phyloP scores from a whole-genome alignment of 1,140 invertebrate species.

The Spodoptera frugiperda region DNA sequence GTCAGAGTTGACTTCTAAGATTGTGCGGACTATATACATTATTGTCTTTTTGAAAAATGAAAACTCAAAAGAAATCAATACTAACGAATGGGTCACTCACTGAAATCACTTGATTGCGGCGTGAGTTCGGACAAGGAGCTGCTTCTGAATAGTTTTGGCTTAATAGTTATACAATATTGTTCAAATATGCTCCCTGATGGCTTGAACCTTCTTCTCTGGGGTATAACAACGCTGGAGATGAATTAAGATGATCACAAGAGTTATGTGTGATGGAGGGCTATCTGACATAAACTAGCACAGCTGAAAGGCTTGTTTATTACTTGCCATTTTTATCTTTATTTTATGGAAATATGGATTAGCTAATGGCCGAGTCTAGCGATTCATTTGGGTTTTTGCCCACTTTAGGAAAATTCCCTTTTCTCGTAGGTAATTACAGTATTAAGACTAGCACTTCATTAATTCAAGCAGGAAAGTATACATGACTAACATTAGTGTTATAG shows the following conservation, averaged over 20 bases:
- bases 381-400: too few species aligned
- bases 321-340: too few species aligned
- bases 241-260: background rate
- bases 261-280: too few species aligned
- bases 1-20: too few species aligned
- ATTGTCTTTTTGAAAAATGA: background rate
- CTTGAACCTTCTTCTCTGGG: conserved; percentile 55
- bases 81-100: conserved; percentile 68
- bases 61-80: conserved; percentile 42
- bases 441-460: background rate
- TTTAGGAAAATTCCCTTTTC: too few species aligned
- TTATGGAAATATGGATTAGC: too few species aligned
- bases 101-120: conserved; percentile 65
- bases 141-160: conserved; percentile 71
- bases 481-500: too few species aligned
- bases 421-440: too few species aligned
- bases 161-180: conserved; percentile 74
- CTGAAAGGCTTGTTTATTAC: too few species aligned
- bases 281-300: too few species aligned
- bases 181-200: conserved; percentile 62
- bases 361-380: too few species aligned
- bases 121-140: conserved; percentile 72
- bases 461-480: background rate
- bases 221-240: conserved; percentile 16
- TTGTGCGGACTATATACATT: too few species aligned